A percentile compares a stretch with the other conserved stretches of the same genome.
Conservation (phyloP, 2,113 vertebrate genomes). For the Oxyura jamaicensis region DNA sequence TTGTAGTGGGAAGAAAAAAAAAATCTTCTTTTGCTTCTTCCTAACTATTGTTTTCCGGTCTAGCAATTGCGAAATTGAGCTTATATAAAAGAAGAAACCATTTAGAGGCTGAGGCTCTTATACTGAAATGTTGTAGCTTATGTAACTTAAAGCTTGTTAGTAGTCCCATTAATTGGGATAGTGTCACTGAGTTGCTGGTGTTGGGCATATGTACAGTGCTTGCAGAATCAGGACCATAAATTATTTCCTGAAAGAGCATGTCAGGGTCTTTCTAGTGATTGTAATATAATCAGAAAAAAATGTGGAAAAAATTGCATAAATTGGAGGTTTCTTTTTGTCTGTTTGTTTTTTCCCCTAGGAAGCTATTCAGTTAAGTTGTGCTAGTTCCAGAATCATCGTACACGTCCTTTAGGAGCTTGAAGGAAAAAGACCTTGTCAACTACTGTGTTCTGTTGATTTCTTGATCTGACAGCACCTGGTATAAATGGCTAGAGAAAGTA, state of each 20-base stretch:
- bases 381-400: not conserved
- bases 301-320: not conserved
- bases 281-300: not conserved
- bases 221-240: not conserved
- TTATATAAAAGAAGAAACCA: not conserved
- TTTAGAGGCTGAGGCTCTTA: not conserved
- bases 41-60: not conserved
- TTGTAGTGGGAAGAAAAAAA: not conserved
- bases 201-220: not conserved
- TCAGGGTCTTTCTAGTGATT: not conserved
- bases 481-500: not conserved
- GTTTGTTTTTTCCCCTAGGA: not conserved
- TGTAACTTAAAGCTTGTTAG: not conserved
- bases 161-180: not conserved
- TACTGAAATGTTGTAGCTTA: not conserved
- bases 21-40: not conserved
- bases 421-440: not conserved
- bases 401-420: not conserved
- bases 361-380: not conserved
- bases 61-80: not conserved
- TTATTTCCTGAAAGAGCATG: not conserved
- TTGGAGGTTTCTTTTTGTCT: not conserved
- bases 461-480: not conserved
- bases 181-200: not conserved
- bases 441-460: not conserved